Evolutionary conservation across 2,888 invertebrate genomes (phyloP).

Genomic region (Quadroppia sp.): DNA sequence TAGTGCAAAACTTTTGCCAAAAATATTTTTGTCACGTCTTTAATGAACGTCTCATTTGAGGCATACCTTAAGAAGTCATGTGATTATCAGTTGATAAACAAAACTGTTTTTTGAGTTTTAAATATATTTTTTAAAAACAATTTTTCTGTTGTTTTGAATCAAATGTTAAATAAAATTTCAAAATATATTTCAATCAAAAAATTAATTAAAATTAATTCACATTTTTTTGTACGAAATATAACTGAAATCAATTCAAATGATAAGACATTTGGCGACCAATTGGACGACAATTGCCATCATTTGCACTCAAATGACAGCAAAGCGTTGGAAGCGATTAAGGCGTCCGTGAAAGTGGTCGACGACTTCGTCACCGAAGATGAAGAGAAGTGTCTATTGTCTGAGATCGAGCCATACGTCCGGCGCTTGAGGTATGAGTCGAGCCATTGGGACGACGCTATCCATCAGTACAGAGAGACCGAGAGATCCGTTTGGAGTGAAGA

Average conservation of each 20-base stretch:
- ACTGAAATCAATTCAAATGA: background rate
- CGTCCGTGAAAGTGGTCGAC: constrained; percentile 52
- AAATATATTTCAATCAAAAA: background rate
- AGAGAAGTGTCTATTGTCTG: constrained; percentile 70
- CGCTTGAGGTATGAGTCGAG: constrained; percentile 82
- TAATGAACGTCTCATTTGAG: too few relatives aligned
- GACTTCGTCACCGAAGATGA: constrained; percentile 75
- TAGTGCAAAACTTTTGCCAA: too few relatives aligned
- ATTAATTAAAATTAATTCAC: background rate
- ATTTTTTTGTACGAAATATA: background rate
- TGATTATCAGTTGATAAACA: too few relatives aligned
- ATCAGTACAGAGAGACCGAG: constrained; percentile 92
- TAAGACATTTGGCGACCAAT: background rate
- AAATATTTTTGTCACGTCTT: too few relatives aligned
- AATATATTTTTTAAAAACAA: background rate
- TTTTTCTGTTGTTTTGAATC: background rate
- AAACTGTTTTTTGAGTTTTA: too few relatives aligned
- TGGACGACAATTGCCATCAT: background rate
- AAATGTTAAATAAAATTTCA: background rate
- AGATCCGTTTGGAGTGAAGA: constrained; percentile 69
- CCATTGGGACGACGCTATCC: constrained; percentile 99
- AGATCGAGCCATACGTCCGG: constrained; percentile 83
- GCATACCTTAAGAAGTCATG: too few relatives aligned
- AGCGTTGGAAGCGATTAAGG: constrained; percentile 9
- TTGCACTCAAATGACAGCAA: constrained; percentile 24